Evolutionary conservation across 2,888 invertebrate genomes (phyloP).

Genomic region (Ischnus inquisitorius): DNA sequence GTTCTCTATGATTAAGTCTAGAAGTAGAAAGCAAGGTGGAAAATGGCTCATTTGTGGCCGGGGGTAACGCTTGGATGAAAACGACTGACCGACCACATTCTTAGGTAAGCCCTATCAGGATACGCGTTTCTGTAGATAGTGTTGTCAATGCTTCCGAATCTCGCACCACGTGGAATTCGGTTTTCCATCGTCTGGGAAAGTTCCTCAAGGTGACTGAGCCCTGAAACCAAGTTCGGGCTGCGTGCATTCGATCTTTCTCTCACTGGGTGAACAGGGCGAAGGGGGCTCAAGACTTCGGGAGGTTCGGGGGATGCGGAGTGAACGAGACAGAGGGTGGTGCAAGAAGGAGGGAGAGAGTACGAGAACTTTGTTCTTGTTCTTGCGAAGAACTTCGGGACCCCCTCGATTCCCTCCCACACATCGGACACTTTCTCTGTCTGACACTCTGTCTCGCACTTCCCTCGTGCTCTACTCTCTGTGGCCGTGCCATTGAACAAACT

Average conservation of each 20-base stretch:
- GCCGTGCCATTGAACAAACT: conserved; percentile 84
- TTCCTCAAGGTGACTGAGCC: conserved; percentile 60
- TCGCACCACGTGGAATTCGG: conserved; percentile 50
- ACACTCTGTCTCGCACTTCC: conserved; percentile 36
- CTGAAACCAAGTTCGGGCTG: conserved; percentile 71
- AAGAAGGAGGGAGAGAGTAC: conserved; percentile 62
- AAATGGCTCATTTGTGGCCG: not conserved
- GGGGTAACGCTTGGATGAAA: not conserved
- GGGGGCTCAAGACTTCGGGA: conserved; percentile 59
- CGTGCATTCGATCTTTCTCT: conserved; percentile 76
- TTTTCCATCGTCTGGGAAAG: conserved; percentile 51
- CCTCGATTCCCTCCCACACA: conserved; percentile 67
- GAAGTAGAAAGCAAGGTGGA: not conserved
- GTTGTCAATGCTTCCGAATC: conserved; percentile 29
- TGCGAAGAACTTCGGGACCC: conserved; percentile 83
- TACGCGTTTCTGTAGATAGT: conserved; percentile 8
- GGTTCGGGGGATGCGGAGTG: conserved; percentile 70
- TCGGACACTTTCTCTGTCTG: conserved; percentile 64
- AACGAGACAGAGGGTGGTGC: conserved; percentile 50
- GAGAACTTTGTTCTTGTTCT: conserved; percentile 85
- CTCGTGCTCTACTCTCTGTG: conserved; percentile 59
- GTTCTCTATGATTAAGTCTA: not conserved
- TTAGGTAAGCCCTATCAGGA: no score
- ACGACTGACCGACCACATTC: no score
- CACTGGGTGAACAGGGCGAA: conserved; percentile 56